Evolutionary conservation across 1,140 invertebrate genomes (phyloP), one percentile per base, ranked within the genome.

Genomic region (Arion vulgaris): DNA sequence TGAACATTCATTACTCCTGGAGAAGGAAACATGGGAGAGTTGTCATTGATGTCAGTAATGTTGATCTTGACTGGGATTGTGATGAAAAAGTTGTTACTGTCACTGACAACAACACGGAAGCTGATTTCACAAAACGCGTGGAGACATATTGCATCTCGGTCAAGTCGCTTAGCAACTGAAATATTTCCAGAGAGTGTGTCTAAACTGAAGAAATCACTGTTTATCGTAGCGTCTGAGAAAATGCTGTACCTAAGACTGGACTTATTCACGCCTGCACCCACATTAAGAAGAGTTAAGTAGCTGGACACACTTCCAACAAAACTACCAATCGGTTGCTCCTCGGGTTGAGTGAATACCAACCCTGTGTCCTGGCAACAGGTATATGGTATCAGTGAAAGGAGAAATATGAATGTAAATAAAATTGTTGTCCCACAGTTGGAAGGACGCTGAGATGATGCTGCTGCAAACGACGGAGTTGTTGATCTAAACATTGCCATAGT

Each of bases 21-120:
- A n/a, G 51, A 77, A 0, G 83, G 81, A 92, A 98, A 98, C 23
- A 94, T 93, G 0, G 98, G 98, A 13, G 96, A 95, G 91, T 98
- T 98, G 94, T 99, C 98, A 90, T 99, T 99, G 9, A 96, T 96
- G 91, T 98, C 97, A 15, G 86, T 82, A 41, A 91, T 73, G 34
- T 83, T 84, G 38, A 91, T 79, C 41, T 49, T 73, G 1, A 85
- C 71, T 34, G 82, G 71, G 9, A 87, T 83, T 41, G 86, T 87
- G 39, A 80, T 84, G 39, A 84, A 81, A 23, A 83, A 76, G 32
- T 75, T 62, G 57, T 73, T n/a, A 1, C 62, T 57, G 19, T 72
- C 53, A 4, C 57, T 84, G 34, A 83, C 81, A 38, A 83, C 81
- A 0, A 84, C 84, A 19, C 77, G 77, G 41, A 86, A 69, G 17